phyloP scores from a whole-genome alignment of 1,140 invertebrate species.

The Dendrolimus kikuchii region DNA sequence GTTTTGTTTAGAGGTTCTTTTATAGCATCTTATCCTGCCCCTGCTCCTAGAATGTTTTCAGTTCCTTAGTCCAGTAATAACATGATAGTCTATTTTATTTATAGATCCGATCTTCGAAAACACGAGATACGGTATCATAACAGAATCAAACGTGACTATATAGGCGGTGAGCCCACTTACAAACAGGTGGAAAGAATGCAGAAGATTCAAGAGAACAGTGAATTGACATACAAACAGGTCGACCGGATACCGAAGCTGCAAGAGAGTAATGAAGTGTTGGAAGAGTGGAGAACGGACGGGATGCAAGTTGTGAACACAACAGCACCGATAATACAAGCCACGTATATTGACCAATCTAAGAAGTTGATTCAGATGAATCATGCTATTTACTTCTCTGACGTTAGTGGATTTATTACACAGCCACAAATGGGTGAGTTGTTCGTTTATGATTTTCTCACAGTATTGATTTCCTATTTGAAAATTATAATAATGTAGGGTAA shows the following conservation, averaged over 20 bases:
- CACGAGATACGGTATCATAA: conserved; percentile 61
- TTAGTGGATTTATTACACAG: conserved; percentile 35
- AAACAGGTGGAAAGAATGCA: conserved; percentile 55
- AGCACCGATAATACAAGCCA: conserved; percentile 19
- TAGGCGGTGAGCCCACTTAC: conserved; percentile 59
- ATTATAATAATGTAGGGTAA: no score
- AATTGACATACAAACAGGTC: conserved; percentile 57
- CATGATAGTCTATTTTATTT: conserved; percentile 1
- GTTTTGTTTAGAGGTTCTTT: no score
- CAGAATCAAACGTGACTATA: conserved; percentile 54
- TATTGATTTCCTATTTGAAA: background rate
- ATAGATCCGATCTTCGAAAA: conserved; percentile 54
- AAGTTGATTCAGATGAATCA: conserved; percentile 33
- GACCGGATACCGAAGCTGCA: conserved; percentile 48
- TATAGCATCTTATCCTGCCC: no score
- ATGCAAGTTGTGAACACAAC: conserved; percentile 15
- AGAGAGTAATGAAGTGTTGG: conserved; percentile 25
- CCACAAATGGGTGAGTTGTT: conserved; percentile 33
- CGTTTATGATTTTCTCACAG: background rate
- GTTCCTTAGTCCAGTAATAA: no score
- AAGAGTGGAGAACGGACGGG: conserved; percentile 36
- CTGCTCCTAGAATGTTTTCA: no score
- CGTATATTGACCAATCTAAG: conserved; percentile 40
- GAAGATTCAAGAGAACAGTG: conserved; percentile 42
- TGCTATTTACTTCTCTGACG: conserved; percentile 45